Percentiles rank a stretch among this genome's conserved stretches.
phyloP scores from a whole-genome alignment of 1,140 invertebrate genomes.

The Spodoptera litura region DNA sequence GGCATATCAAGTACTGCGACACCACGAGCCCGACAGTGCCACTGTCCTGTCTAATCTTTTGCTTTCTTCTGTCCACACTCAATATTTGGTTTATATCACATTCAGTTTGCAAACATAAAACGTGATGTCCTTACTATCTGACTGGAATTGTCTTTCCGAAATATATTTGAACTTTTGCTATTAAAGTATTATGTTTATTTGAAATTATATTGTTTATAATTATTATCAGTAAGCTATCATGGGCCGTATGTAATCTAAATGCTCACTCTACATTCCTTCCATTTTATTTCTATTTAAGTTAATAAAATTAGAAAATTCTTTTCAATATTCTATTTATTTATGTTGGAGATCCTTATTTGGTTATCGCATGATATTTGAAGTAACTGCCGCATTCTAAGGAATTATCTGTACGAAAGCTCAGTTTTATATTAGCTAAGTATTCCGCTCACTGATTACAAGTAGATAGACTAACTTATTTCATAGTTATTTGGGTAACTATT shows the following conservation, averaged over 20 bases:
- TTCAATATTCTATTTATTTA: conserved; percentile 19
- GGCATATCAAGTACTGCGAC: background rate
- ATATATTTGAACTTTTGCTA: conserved; percentile 4
- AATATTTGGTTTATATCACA: background rate
- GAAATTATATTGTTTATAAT: background rate
- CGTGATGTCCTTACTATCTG: background rate
- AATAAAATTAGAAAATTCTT: conserved; percentile 28
- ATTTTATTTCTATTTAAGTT: conserved; percentile 32
- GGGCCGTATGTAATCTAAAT: conserved; percentile 4
- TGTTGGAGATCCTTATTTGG: background rate
- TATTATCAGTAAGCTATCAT: background rate
- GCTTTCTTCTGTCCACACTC: no score
- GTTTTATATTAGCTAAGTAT: conserved; percentile 24
- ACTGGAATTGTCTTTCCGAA: background rate
- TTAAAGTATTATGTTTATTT: background rate
- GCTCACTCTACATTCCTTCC: conserved; percentile 41
- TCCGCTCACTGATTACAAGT: conserved; percentile 18
- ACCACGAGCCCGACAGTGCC: background rate
- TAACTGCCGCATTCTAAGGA: conserved; percentile 29
- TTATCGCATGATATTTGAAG: background rate
- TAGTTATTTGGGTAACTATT: background rate
- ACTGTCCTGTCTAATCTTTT: background rate
- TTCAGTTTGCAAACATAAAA: background rate
- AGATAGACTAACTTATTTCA: conserved; percentile 20
- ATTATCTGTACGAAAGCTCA: conserved; percentile 31